Evolutionary conservation across 2,797 vertebrate species (phyloP), one percentile per base, ranked within the genome.

Genomic region (Microcaecilia unicolor): DNA sequence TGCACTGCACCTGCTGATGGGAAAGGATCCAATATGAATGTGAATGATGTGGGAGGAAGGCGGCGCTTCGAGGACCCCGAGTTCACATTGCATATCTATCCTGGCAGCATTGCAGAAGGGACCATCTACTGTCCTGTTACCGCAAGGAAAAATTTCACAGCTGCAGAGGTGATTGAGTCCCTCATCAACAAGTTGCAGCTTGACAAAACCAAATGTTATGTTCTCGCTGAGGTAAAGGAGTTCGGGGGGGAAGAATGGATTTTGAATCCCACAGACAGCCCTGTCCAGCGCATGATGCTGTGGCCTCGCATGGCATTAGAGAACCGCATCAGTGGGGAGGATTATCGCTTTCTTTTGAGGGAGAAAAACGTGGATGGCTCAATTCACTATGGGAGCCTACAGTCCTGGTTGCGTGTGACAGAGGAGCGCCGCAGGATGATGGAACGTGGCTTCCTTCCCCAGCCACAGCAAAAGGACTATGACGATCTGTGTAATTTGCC

Each of bases 201-300:
- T 1, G 92, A 99, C 54, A 87, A 91, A 50, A 84, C 89, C 34
- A 90, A 80, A 69, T 95, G 90, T 22, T 98, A 98, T 0, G 94
- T 99, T 32, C 55, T 99, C 15, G 96, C 96, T 1, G 96, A 99
- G 55, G 96, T 99, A 47, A 98, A 98, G 67, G 96, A 98, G 65
- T 99, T 98, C 9, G 96, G 96, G 3, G 96, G 96, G 19, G 96
- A 99, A 53, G 96, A 99, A 76, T 99, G 96, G 96, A 96, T 99
- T 49, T 86, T 99, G 55, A 99, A 98, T 76, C 94, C 96, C 28
- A 82, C 74, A 7, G 96, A 99, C 74, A 95, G 91, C 55, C 96
- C 96, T 0, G 94, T 94, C 56, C 95, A 98, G 51, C 88, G 95
- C 64, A 97, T 99, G 95, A 89, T 99, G 92, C 68, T 99, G 40